Evolutionary conservation across 2,888 invertebrate genomes (phyloP).

Genomic region (Belgica antarctica): DNA sequence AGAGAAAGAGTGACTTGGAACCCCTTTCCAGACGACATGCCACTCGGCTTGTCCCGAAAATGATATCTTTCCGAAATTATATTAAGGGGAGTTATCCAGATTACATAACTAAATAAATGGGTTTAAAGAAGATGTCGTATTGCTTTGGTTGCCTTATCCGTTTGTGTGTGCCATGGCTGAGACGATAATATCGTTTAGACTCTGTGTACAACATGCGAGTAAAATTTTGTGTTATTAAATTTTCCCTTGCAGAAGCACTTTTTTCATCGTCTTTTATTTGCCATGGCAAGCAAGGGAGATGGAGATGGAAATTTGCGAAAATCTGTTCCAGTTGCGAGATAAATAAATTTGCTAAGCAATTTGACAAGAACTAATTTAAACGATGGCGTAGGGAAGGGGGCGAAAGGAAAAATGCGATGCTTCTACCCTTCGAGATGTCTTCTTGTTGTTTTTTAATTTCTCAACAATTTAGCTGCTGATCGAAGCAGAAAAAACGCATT

Average conservation of each 20-base stretch:
- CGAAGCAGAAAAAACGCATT: conserved; percentile 3
- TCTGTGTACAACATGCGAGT: no score
- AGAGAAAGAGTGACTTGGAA: no score
- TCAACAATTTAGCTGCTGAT: conserved; percentile 40
- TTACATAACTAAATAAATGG: conserved; percentile 34
- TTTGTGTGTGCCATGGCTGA: background rate
- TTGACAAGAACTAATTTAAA: conserved; percentile 34
- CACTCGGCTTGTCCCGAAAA: background rate
- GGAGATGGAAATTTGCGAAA: conserved; percentile 9
- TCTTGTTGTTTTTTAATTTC: conserved; percentile 30
- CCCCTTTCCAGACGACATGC: background rate
- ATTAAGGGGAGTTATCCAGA: conserved; percentile 28
- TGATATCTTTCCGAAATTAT: conserved; percentile 4
- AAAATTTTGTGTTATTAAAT: conserved; percentile 14
- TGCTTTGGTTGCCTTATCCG: no score
- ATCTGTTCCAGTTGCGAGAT: conserved; percentile 1
- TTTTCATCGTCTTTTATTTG: background rate
- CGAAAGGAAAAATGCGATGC: background rate
- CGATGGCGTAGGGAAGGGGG: background rate
- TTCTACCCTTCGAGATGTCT: background rate
- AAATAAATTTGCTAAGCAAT: conserved; percentile 34
- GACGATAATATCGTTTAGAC: no score
- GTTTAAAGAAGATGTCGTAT: conserved; percentile 25
- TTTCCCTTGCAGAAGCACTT: conserved; percentile 22
- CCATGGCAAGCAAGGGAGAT: background rate